phyloP scores from a whole-genome alignment of 2,797 vertebrate species.

The Neostethus bicornis region DNA sequence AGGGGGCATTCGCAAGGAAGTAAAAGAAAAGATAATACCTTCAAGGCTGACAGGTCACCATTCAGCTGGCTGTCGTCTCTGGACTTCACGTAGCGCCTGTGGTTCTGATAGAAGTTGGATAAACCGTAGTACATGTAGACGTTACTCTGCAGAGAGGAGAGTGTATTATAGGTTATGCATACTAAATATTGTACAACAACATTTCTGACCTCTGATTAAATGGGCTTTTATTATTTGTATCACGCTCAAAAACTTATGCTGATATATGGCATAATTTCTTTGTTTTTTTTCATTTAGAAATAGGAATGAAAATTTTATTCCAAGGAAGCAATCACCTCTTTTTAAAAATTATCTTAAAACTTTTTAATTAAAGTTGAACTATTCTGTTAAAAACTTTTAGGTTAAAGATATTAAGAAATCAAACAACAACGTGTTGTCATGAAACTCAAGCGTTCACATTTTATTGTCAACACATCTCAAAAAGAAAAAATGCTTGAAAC shows the following conservation, averaged over 20 bases:
- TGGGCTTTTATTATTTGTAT: background rate
- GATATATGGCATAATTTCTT: background rate
- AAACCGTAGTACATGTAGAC: conserved; percentile 99
- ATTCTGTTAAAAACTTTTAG: too few relatives aligned
- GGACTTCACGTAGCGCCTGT: conserved; percentile 96
- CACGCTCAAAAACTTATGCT: background rate
- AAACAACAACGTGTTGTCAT: background rate
- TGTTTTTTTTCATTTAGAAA: too few relatives aligned
- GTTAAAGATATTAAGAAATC: background rate
- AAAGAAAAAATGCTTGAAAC: background rate
- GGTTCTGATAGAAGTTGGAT: conserved; percentile 99
- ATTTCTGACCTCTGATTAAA: background rate
- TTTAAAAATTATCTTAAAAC: too few relatives aligned
- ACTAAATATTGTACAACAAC: rapidly evolving
- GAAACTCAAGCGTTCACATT: background rate
- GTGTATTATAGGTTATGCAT: background rate
- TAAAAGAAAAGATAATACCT: conserved; percentile 65
- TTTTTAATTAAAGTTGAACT: too few relatives aligned
- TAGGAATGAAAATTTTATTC: too few relatives aligned
- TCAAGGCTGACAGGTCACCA: conserved; percentile 84
- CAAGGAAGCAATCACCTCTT: too few relatives aligned
- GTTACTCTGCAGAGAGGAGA: conserved; percentile 83
- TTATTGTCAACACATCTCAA: background rate
- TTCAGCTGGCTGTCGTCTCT: conserved; percentile 97
- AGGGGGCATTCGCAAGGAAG: background rate